A percentile compares a stretch with the other conserved stretches of the same genome.
phyloP scores from a whole-genome alignment of 2,888 invertebrate genomes.

The Eristalis intricaria region DNA sequence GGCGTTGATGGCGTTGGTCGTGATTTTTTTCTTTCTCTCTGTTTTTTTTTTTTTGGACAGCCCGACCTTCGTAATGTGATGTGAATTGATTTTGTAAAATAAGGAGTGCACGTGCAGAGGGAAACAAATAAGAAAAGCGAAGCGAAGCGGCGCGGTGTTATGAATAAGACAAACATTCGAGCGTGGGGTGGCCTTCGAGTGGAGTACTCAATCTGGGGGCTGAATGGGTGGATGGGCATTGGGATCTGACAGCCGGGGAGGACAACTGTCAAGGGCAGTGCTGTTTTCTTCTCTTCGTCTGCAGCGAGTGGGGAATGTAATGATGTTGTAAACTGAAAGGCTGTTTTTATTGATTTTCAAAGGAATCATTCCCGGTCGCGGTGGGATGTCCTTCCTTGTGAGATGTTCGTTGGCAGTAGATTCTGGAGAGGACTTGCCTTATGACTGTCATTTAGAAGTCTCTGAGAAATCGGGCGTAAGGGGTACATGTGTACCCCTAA shows the following conservation, averaged over 20 bases:
- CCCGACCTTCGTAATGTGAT: constrained; percentile 50
- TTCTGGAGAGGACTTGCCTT: too few relatives aligned
- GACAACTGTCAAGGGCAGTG: not conserved
- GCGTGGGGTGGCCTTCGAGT: not conserved
- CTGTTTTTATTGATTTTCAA: too few relatives aligned
- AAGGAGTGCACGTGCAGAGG: constrained; percentile 37
- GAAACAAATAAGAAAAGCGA: constrained; percentile 24
- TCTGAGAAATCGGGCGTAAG: too few relatives aligned
- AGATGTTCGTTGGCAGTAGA: too few relatives aligned
- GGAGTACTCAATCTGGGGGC: not conserved
- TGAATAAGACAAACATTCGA: constrained; percentile 15
- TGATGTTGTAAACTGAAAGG: not conserved
- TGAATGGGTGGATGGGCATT: not conserved
- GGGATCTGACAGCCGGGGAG: not conserved
- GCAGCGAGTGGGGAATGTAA: not conserved
- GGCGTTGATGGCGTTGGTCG: not conserved
- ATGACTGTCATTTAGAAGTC: too few relatives aligned
- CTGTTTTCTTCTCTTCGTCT: not conserved
- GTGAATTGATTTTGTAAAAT: constrained; percentile 66
- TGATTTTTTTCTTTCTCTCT: not conserved
- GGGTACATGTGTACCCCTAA: too few relatives aligned
- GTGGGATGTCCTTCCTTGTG: too few relatives aligned
- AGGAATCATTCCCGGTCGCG: too few relatives aligned
- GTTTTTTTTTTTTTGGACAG: constrained; percentile 11
- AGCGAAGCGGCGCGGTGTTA: not conserved